These are phyloP conservation scores for Hoplias malabaricus DNA, from an alignment of 2,113 vertebrate genomes.

Conservation along the genomic window DNA sequence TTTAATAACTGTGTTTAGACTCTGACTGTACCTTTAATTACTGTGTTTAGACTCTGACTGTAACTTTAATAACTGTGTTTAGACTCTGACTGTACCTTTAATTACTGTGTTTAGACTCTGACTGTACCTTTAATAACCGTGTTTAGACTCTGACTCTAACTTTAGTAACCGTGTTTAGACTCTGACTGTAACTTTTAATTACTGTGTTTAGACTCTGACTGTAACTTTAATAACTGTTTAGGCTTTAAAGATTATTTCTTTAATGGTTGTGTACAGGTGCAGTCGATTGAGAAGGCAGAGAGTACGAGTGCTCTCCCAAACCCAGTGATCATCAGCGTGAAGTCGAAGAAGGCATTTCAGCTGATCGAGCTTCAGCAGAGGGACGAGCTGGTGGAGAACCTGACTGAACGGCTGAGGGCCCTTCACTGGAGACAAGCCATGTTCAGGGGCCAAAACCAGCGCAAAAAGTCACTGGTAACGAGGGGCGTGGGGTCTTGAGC, in stretches of 20 bases:
- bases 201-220: not conserved
- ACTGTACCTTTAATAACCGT: not conserved
- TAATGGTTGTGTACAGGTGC: slow-evolving; percentile 72
- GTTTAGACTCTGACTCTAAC: not conserved
- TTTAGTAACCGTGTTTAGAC: too few relatives aligned
- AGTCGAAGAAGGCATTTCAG: slow-evolving; percentile 91
- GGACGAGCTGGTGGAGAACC: slow-evolving; percentile 80
- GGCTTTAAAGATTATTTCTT: not conserved
- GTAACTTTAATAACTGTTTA: not conserved
- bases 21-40: not conserved
- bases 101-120: not conserved
- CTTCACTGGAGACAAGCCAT: slow-evolving; percentile 69
- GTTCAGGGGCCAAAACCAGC: slow-evolving; percentile 53
- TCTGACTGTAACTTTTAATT: too few relatives aligned
- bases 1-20: not conserved
- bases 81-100: slow-evolving; percentile 44
- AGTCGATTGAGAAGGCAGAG: slow-evolving; percentile 92
- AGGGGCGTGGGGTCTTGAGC: too few relatives aligned
- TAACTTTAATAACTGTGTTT: slow-evolving; percentile 26
- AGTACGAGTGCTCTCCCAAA: slow-evolving; percentile 87
- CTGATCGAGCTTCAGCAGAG: slow-evolving; percentile 88
- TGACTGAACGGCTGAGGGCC: slow-evolving; percentile 74
- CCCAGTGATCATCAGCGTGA: slow-evolving; percentile 88
- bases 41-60: not conserved
- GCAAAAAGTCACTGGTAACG: slow-evolving; percentile 62